Evolutionary conservation across 2,888 invertebrate genomes (phyloP), one percentile per base, ranked within the genome.

Genomic region (Acleris laterana): DNA sequence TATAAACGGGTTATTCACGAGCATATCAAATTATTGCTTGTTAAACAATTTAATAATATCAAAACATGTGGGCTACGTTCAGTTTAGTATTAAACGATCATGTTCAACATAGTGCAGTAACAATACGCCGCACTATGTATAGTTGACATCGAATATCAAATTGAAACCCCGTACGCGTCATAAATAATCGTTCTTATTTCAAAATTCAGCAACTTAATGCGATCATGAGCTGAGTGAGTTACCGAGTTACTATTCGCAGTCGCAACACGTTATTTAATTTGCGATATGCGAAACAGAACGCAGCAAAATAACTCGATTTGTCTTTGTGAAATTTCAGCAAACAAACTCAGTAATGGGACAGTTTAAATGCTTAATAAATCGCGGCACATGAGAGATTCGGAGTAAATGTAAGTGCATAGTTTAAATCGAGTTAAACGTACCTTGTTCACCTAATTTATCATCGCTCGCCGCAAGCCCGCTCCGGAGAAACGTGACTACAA

Each of bases 261-360:
- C 84, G 79, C 81, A 85, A 83, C 83, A 83, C 81, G 85, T 87
- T 87, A 90, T 90, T 89, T 87, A 90, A 91, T 90, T 91, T 89
- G 83, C 83, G 83, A 87, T 86, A 86, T 82, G 83, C 84, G 82
- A 84, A 84, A 84, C 83, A 77, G 83, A 75, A 84, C 81, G 82
- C 79, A 81, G 82, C 77, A 78, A 82, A 87, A 89, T 88, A 91
- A 91, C 85, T 89, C 79, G 84, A 89, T 91, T 91, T 89, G 84
- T 82, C 82, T 88, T 86, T 88, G 87, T 86, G 83, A 81, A 85
- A 83, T 85, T 74, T 82, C 81, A 79, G 77, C 84, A 85, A 85
- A 88, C 86, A 85, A 74, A 79, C 78, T 77, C 78, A 74, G 77
- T 85, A 86, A 87, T 84, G 82, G 83, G 83, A 84, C 84, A 83